Conservation (phyloP, 2,888 invertebrate species). For the Cerceris rybyensis region DNA sequence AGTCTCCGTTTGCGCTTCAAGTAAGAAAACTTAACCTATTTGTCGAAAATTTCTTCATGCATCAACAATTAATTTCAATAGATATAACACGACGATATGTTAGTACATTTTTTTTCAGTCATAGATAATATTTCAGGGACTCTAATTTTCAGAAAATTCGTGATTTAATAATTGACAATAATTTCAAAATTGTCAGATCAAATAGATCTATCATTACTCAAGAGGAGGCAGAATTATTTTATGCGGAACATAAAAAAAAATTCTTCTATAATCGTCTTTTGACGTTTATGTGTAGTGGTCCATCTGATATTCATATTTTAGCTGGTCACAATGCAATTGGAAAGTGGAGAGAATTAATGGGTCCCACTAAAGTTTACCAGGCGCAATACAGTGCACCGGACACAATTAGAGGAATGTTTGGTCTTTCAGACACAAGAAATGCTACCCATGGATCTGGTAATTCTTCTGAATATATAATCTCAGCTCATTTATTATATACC, state of each 20-base stretch:
- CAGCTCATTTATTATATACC: not conserved
- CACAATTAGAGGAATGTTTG: constrained; percentile 91
- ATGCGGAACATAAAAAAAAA: constrained; percentile 90
- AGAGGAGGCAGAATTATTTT: constrained; percentile 88
- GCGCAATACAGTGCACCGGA: constrained; percentile 90
- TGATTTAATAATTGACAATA: constrained; percentile 85
- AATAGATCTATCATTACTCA: constrained; percentile 85
- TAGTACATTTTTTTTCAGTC: too few relatives aligned
- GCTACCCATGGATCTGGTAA: constrained; percentile 96
- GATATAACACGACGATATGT: too few relatives aligned
- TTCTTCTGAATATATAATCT: not conserved
- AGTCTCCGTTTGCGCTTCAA: constrained; percentile 88
- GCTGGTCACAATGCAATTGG: constrained; percentile 89
- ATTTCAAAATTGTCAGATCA: constrained; percentile 89
- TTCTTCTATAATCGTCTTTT: constrained; percentile 92
- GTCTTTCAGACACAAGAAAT: constrained; percentile 96
- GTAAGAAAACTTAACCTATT: constrained; percentile 73
- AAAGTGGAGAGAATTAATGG: constrained; percentile 92
- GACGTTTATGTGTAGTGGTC: constrained; percentile 94
- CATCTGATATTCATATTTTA: constrained; percentile 91
- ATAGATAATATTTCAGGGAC: not conserved
- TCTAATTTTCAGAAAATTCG: constrained; percentile 84
- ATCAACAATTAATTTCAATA: not conserved
- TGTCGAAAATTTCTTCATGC: constrained; percentile 2
- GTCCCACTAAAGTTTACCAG: constrained; percentile 94